These are phyloP conservation scores for Apotomis turbidana DNA, from an alignment of 2,888 invertebrate genomes.

Conservation along the genomic window DNA sequence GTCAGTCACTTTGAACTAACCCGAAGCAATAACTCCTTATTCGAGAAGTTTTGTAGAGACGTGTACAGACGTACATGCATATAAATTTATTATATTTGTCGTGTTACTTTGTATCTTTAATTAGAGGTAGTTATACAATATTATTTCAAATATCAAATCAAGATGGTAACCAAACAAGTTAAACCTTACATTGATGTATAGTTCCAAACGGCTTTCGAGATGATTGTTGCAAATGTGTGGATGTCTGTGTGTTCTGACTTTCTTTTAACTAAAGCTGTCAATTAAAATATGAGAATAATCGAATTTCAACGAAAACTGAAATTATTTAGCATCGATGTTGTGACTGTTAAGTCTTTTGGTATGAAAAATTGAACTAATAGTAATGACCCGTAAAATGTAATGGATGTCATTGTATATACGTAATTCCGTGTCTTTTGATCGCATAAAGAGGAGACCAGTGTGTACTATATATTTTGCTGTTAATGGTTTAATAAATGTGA, in stretches of 20 bases:
- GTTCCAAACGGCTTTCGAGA: no score
- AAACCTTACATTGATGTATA: no score
- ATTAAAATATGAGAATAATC: not conserved
- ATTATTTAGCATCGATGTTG: not conserved
- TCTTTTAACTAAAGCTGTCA: not conserved
- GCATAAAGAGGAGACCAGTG: slow-evolving; percentile 6
- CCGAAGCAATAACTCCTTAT: no score
- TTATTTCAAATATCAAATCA: no score
- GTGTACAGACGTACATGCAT: no score
- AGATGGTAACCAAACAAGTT: no score
- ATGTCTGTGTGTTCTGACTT: not conserved
- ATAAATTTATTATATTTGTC: no score
- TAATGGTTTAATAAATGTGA: slow-evolving; percentile 19
- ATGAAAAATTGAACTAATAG: not conserved
- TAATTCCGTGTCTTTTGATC: slow-evolving; percentile 8
- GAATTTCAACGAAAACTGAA: slow-evolving; percentile 10
- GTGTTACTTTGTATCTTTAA: no score
- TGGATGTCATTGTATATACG: slow-evolving; percentile 24
- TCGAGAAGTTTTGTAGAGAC: no score
- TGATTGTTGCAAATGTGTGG: no score
- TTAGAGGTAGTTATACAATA: no score
- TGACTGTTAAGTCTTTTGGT: slow-evolving; percentile 1
- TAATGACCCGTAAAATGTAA: not conserved
- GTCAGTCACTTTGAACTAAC: no score
- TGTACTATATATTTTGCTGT: slow-evolving; percentile 23